Evolutionary conservation across 2,113 vertebrate species (phyloP), one percentile per base, ranked within the genome.

Genomic region (Ochotona curzoniae): DNA sequence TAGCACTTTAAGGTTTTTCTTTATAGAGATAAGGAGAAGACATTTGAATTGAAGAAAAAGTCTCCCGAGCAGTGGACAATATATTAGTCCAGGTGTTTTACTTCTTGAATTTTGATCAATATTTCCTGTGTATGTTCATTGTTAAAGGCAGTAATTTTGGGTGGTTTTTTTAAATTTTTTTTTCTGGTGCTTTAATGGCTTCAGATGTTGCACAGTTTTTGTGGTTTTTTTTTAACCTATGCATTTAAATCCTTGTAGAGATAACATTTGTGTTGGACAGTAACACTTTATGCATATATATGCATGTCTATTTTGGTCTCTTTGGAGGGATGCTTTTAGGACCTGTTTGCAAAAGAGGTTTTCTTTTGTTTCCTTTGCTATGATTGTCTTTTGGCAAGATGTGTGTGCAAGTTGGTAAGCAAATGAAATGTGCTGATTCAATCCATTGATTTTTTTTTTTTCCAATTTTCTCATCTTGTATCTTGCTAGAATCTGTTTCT

Each of bases 161-260:
- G 90, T 81, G 25, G 47, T 14, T n/a, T 25, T 12, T 80, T 20
- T 94, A n/a, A n/a, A n/a, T 96, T 64, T 90, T 94, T 94, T 73
- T 89, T 91, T 94, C 95, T 97, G 98, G 98, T 98, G 98, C 98
- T 98, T 98, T 98, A 98, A 98, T 96, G 96, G 97, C 97, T 97
- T 98, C 97, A 98, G 95, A 98, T 98, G 93, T 98, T 98, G 98
- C 98, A 98, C 98, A 98, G 98, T 98, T 83, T 93, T 89, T 87
- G 80, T 81, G 75, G 96, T 44, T 83, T 98, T 96, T 97, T 98
- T 98, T 98, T 98, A 98, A 98, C 98, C 98, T 98, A 98, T 98
- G 98, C 98, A 98, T 97, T 98, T 98, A 97, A 98, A 97, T 97
- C 96, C 95, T 95, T 92, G 71, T 98, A 98, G 97, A 95, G 96